Evolutionary conservation across 2,888 invertebrate genomes (phyloP), one percentile per base, ranked within the genome.

Genomic region (Idaea dimidiata): DNA sequence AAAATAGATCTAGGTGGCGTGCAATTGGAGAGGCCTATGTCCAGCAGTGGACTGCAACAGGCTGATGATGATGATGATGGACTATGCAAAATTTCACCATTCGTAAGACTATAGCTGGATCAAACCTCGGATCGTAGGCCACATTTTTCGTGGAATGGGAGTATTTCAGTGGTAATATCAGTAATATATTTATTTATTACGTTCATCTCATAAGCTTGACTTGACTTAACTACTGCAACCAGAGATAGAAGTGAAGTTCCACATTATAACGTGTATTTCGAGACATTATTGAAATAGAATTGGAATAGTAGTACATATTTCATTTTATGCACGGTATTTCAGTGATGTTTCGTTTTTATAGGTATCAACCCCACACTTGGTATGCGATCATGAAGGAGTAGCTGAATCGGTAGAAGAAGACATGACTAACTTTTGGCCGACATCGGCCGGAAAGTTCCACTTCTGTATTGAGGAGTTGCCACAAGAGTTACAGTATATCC

Each of bases 401-500:
- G 92, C 94, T 0, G 96, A 95, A 65, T 94, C 95, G 0, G 95
- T 94, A 5, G 94, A 94, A n/a, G 96, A 96, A 59, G 96, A 96
- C 74, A 94, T 96, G 81, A 95, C 96, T 59, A 95, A 97, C 83
- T 98, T 97, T 84, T 98, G 98, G 98, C 96, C 97, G 67, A 99
- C 98, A 0, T 96, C 97, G 0, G 96, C 97, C 55, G 99, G 98
- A 31, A 97, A 97, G 83, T 98, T 98, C 86, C 96, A 97, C 83
- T 98, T 99, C 90, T 94, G 95, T 59, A 94, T 99, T 62, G 97
- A 97, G 58, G 96, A 98, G 78, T 89, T 99, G 67, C 98, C 99
- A 0, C 96, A 97, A 71, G 97, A 98, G 68, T 89, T 99, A 69
- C 99, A 99, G 86, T 97, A 99, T 69, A 97, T 99, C 68, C 97